phyloP scores from a whole-genome alignment of 2,888 invertebrate genomes.

The Syrphus vitripennis region DNA sequence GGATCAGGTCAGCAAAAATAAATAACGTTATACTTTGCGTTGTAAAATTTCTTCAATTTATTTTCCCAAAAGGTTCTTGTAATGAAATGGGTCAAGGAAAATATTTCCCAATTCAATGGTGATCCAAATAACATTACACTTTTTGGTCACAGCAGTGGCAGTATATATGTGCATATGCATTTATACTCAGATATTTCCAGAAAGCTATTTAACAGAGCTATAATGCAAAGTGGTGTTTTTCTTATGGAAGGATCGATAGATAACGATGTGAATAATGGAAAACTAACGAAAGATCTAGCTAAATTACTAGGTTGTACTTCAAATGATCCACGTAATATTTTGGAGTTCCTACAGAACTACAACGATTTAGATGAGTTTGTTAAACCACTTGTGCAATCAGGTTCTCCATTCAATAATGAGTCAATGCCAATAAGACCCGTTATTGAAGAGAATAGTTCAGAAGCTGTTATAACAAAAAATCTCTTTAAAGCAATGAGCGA shows the following conservation, averaged over 20 bases:
- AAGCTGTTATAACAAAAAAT: conserved; percentile 64
- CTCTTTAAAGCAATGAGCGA: conserved; percentile 80
- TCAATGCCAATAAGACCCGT: conserved; percentile 65
- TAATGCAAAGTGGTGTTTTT: conserved; percentile 72
- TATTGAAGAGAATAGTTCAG: conserved; percentile 54
- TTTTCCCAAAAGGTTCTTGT: conserved; percentile 76
- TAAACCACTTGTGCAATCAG: background rate
- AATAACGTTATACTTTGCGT: background rate
- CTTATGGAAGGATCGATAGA: conserved; percentile 62
- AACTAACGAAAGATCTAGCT: background rate
- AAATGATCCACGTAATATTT: conserved; percentile 14
- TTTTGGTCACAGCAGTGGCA: conserved; percentile 74
- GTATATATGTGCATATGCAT: conserved; percentile 69
- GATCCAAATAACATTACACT: conserved; percentile 75
- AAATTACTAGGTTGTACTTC: conserved; percentile 17
- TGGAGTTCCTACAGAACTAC: conserved; percentile 5
- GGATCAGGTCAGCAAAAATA: conserved; percentile 71
- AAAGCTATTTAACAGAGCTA: conserved; percentile 72
- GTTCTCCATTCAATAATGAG: conserved; percentile 41
- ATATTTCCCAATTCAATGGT: conserved; percentile 80
- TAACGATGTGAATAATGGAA: conserved; percentile 11
- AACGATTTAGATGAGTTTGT: background rate
- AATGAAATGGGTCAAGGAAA: conserved; percentile 79
- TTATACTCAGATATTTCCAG: conserved; percentile 66
- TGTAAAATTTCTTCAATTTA: background rate